Evolutionary conservation across 1,140 invertebrate species (phyloP).

Genomic region (Scaptomyza hsui): DNA sequence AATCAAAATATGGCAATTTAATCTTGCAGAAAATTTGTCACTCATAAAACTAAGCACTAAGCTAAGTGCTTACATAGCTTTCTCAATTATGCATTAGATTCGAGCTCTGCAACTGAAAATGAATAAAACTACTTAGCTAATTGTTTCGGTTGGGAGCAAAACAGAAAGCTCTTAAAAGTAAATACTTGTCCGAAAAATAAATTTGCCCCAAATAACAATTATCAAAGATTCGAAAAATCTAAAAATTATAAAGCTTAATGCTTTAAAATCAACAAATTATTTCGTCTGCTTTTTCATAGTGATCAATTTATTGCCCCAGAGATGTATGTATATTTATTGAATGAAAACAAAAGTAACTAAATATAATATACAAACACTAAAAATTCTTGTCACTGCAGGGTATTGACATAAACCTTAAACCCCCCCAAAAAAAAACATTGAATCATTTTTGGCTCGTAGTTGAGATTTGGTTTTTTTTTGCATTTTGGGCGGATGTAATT

Average conservation of each 20-base stretch:
- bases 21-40: neutral
- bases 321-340: too few species aligned
- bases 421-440: conserved; percentile 20
- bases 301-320: too few species aligned
- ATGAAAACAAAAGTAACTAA: too few species aligned
- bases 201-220: too few species aligned
- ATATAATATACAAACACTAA: too few species aligned
- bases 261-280: too few species aligned
- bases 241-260: too few species aligned
- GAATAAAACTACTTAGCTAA: conserved; percentile 10
- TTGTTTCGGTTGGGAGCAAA: neutral
- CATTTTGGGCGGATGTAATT: conserved; percentile 22
- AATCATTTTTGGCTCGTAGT: conserved; percentile 9
- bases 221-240: too few species aligned
- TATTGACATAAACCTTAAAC: neutral
- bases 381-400: neutral
- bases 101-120: neutral
- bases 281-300: too few species aligned
- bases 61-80: neutral
- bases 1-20: neutral
- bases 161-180: neutral
- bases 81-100: neutral
- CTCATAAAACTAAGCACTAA: neutral
- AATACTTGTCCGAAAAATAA: too few species aligned
- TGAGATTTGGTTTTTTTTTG: neutral